A percentile compares a stretch with the other conserved stretches of the same genome.
These are phyloP conservation scores for Eptatretus burgeri DNA, from an alignment of 2,113 vertebrate species.

Conservation along the genomic window DNA sequence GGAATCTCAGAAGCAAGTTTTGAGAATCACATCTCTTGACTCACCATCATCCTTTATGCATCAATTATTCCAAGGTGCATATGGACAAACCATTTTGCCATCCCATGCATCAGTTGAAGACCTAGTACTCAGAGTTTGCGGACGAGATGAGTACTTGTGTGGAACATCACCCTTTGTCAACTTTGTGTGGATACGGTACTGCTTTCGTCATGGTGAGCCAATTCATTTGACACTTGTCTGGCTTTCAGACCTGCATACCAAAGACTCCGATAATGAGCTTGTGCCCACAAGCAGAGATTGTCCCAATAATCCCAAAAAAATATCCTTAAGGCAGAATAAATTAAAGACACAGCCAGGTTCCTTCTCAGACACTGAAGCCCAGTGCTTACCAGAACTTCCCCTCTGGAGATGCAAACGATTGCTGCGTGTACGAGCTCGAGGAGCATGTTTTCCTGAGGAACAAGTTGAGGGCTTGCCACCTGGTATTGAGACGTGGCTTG, in stretches of 20 bases:
- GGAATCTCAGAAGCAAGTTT: slow-evolving; percentile 48
- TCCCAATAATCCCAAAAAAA: too few relatives aligned
- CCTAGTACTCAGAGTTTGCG: slow-evolving; percentile 65
- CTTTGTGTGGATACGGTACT: slow-evolving; percentile 77
- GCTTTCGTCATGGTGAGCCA: slow-evolving; percentile 66
- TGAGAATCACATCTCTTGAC: slow-evolving; percentile 60
- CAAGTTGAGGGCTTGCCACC: too few relatives aligned
- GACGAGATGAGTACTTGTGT: slow-evolving; percentile 66
- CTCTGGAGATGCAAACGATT: too few relatives aligned
- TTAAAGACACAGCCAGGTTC: too few relatives aligned
- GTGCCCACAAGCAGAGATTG: too few relatives aligned
- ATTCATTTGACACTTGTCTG: slow-evolving; percentile 58
- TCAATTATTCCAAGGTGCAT: slow-evolving; percentile 54
- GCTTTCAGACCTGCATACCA: slow-evolving; percentile 33
- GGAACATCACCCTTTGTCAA: slow-evolving; percentile 48
- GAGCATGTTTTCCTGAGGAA: too few relatives aligned
- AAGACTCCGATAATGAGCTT: slow-evolving; percentile 48
- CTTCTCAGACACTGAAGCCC: too few relatives aligned
- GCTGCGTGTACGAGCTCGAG: too few relatives aligned
- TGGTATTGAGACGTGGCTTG: too few relatives aligned
- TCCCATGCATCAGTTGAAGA: slow-evolving; percentile 16
- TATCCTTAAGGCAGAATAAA: too few relatives aligned
- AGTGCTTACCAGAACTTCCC: too few relatives aligned
- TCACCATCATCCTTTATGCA: slow-evolving; percentile 44
- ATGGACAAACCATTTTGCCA: slow-evolving; percentile 45